A percentile compares a stretch with the other conserved stretches of the same genome.
Conservation (phyloP, 2,797 vertebrate species). For the Syngnathus rostellatus region DNA sequence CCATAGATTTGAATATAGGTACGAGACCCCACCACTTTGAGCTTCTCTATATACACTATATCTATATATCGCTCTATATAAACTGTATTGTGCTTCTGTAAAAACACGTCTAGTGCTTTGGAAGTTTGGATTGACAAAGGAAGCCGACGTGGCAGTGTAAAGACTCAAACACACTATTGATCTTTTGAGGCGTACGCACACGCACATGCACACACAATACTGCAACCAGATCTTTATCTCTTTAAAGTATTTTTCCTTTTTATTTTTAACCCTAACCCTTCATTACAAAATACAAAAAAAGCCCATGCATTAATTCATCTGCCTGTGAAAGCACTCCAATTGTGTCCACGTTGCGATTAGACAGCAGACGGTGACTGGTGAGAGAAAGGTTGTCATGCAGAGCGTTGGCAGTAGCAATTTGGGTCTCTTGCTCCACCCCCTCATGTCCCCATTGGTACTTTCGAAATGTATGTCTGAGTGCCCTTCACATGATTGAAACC, state of each 20-base stretch:
- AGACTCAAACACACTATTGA: not conserved
- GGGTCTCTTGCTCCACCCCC: not conserved
- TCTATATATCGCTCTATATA: too few relatives aligned
- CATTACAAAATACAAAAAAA: not conserved
- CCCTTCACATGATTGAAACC: conserved; percentile 23
- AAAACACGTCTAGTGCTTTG: not conserved
- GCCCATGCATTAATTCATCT: conserved; percentile 9
- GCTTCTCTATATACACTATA: too few relatives aligned
- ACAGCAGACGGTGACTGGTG: conserved; percentile 40
- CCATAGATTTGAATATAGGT: too few relatives aligned
- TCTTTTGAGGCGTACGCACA: not conserved
- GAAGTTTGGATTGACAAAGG: not conserved
- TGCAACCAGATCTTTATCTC: not conserved
- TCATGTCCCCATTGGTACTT: conserved; percentile 7
- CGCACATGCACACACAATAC: not conserved
- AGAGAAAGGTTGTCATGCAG: conserved; percentile 29
- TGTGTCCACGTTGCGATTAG: conserved; percentile 30
- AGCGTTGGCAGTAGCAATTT: conserved; percentile 18
- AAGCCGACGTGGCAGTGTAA: not conserved
- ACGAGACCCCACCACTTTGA: too few relatives aligned
- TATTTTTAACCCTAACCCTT: not conserved
- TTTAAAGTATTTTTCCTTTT: not conserved
- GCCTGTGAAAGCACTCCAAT: conserved; percentile 10
- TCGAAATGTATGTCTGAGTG: conserved; percentile 17
- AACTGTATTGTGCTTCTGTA: too few relatives aligned